Conservation (phyloP, 1,140 invertebrate species). For the Bathynomus jamesi region DNA sequence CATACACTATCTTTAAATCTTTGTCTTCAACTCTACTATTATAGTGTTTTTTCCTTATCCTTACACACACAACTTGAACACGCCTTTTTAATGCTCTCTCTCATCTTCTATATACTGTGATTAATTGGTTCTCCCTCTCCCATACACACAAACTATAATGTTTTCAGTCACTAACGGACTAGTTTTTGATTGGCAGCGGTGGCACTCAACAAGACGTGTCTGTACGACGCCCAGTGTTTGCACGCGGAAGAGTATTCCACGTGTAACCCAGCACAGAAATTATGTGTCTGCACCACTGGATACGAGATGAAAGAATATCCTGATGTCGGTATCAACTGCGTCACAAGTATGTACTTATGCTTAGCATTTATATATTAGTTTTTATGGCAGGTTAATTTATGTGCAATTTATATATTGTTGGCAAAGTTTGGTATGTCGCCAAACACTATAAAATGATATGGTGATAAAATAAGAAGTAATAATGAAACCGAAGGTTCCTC, state of each 20-base stretch:
- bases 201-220: conserved; percentile 16
- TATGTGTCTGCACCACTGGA: conserved; percentile 17
- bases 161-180: too few relatives aligned
- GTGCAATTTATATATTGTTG: not conserved
- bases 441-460: not conserved
- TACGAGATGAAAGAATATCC: conserved; percentile 22
- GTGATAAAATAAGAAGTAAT: not conserved
- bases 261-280: not conserved
- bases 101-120: too few relatives aligned
- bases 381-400: not conserved
- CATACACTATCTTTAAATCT: too few relatives aligned
- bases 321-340: conserved; percentile 22
- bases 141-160: too few relatives aligned
- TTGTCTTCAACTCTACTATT: too few relatives aligned
- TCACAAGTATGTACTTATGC: conserved; percentile 6
- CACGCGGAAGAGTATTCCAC: conserved; percentile 14
- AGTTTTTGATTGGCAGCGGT: too few relatives aligned
- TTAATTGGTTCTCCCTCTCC: too few relatives aligned
- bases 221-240: conserved; percentile 18
- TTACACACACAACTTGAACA: too few relatives aligned
- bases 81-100: too few relatives aligned
- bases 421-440: not conserved
- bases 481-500: not conserved
- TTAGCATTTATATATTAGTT: not conserved
- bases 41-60: too few relatives aligned